These are phyloP conservation scores for Leucophenga montana DNA, from an alignment of 2,888 invertebrate genomes.

Conservation along the genomic window DNA sequence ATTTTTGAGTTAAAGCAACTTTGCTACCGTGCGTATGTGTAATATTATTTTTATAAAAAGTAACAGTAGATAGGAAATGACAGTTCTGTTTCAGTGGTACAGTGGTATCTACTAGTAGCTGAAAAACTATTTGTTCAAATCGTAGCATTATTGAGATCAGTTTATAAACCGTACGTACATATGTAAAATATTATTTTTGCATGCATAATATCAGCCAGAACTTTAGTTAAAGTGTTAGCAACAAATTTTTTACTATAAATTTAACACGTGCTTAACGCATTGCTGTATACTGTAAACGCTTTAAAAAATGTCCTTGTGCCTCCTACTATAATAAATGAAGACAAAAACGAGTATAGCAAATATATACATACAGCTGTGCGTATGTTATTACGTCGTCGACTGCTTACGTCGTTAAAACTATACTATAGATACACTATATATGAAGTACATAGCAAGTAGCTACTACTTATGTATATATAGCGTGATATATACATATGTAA, in stretches of 20 bases:
- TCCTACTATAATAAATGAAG: conserved; percentile 37
- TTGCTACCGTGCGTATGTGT: conserved; percentile 38
- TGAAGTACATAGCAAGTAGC: conserved; percentile 26
- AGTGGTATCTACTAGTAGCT: too few species aligned
- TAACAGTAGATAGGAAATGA: too few species aligned
- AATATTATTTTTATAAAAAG: conserved; percentile 26
- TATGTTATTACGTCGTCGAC: conserved; percentile 61
- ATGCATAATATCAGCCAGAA: too few species aligned
- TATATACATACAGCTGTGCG: conserved; percentile 49
- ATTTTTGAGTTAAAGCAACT: too few species aligned
- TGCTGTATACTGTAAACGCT: conserved; percentile 1
- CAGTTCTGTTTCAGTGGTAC: too few species aligned
- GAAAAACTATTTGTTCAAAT: too few species aligned
- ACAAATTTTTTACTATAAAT: conserved; percentile 1
- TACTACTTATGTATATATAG: not conserved
- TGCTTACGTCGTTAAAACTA: conserved; percentile 50
- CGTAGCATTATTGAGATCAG: too few species aligned
- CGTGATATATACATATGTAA: not conserved
- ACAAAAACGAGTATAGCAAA: conserved; percentile 34
- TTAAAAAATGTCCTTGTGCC: conserved; percentile 53
- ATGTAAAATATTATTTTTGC: too few species aligned
- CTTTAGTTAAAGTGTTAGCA: not conserved
- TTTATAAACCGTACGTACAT: too few species aligned
- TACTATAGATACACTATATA: conserved; percentile 15
- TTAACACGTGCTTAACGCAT: not conserved